A percentile compares a stretch with the other conserved stretches of the same genome.
phyloP scores from a whole-genome alignment of 1,140 invertebrate genomes.

The Lutraria rhynchaena region DNA sequence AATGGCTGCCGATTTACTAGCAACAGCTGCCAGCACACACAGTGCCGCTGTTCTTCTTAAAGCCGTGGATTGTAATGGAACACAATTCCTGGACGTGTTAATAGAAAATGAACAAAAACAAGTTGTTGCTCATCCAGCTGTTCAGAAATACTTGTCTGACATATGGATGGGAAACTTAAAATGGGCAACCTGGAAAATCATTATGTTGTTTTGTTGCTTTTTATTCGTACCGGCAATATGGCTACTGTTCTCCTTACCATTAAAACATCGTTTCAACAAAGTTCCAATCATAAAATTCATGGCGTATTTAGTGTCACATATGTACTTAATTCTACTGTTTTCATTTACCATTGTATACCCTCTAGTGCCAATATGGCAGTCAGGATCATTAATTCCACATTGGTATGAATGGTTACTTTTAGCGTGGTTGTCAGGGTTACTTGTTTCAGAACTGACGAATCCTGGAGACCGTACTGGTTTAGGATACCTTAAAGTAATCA shows the following conservation, averaged over 20 bases:
- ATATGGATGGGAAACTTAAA: constrained; percentile 92
- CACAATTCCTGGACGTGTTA: constrained; percentile 97
- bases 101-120: constrained; percentile 99
- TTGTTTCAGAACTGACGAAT: constrained; percentile 98
- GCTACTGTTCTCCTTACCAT: constrained; percentile 96
- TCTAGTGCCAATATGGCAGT: constrained; percentile 85
- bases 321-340: constrained; percentile 97
- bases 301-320: constrained; percentile 98
- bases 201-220: constrained; percentile 95
- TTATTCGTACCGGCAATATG: constrained; percentile 97
- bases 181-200: constrained; percentile 97
- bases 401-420: constrained; percentile 98
- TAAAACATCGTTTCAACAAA: constrained; percentile 96
- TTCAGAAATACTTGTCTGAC: constrained; percentile 89
- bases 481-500: constrained; percentile 86
- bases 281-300: constrained; percentile 99
- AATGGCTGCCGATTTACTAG: constrained; percentile 97
- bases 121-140: constrained; percentile 86
- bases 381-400: constrained; percentile 84
- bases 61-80: constrained; percentile 85
- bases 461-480: constrained; percentile 84
- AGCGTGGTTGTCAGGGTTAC: constrained; percentile 96
- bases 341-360: constrained; percentile 94
- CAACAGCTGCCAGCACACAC: constrained; percentile 95
- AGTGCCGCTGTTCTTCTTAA: constrained; percentile 86